Evolutionary conservation across 2,888 invertebrate species (phyloP), one percentile per base, ranked within the genome.

Genomic region (Smittia sp.): DNA sequence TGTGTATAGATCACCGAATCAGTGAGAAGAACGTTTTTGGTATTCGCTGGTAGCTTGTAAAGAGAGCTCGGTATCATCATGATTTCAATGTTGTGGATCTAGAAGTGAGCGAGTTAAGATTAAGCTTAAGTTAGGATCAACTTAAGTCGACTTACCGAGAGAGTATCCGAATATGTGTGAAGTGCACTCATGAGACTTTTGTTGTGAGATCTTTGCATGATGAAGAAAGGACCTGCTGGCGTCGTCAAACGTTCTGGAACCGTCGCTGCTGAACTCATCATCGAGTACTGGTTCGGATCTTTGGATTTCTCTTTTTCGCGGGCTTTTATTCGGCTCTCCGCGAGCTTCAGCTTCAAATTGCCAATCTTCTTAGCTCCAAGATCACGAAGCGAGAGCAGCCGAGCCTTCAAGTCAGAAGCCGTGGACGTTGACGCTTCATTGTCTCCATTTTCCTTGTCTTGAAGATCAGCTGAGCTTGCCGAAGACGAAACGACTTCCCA

Each of bases 291-390:
- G 3, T 67, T 41, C 11, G n/a, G 18, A 27, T 73, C 73, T 3
- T 73, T 54, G 9, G 1, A 11, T n/a, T 65, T 46, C 41, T 73
- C 65, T 25, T 73, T 74, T 74, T 75, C 75, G 58, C 27, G 74
- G 13, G 74, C 39, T 66, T 75, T 75, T 15, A 75, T 72, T 32
- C 74, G 54, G 63, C 75, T 84, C 77, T 87, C 86, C 6, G 86
- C 85, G 38, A 89, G 79, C 75, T 87, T 86, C 79, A 88, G 87
- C 77, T 85, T 87, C n/a, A 89, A 81, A 54, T 85, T 86, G 24
- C 86, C 86, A 54, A 90, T 80, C 78, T 89, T 90, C 76, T 89
- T 89, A 0, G 88, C 87, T n/a, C 89, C 89, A 75, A 89, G 80
- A 77, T 89, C 88, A 78, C 88, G 89, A 3, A 90, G 81, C 75